Evolutionary conservation across 2,888 invertebrate species (phyloP), one percentile per base, ranked within the genome.

Genomic region (Nezara viridula): DNA sequence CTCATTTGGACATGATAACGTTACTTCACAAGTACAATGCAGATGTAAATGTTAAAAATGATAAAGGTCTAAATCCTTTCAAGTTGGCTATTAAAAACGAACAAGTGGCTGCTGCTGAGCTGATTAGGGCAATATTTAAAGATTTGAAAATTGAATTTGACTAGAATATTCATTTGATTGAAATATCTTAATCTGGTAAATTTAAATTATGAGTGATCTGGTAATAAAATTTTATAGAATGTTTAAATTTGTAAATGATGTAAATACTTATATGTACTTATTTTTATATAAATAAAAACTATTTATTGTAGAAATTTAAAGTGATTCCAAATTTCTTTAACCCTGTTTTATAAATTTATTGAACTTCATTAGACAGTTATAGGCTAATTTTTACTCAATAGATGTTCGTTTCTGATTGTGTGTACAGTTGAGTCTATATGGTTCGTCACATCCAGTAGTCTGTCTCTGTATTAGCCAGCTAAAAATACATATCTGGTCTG

Each of bases 91-190:
- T 44, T 27, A 47, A n/a, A 32, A 88, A 47, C 0, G 14, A 47
- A 2, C 44, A 44, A 47, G 12, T 21, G 21, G 44, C 44, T 0
- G 44, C n/a, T 47, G 81, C 44, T 81, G 44, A 44, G 44, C 7
- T 81, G 12, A 40, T 81, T 12, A n/a, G 4, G 14, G 6, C 44
- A n/a, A 24, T 81, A 81, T 81, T 81, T n/a, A 24, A 73, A 81
- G n/a, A 47, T 81, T 81, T 81, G 44, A 81, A 81, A 81, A 81
- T 21, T n/a, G 81, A 81, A 77, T 3, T 2, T 27, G 60, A 60
- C 10, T n/a, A n/a, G n/a, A n/a, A n/a, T n/a, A n/a, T n/a, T n/a
- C n/a, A n/a, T n/a, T n/a, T n/a, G n/a, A n/a, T n/a, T n/a, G n/a
- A n/a, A n/a, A n/a, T 44, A 44, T 44, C 44, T 44, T 5, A 44